Evolutionary conservation across 2,113 vertebrate species (phyloP).

Genomic region (Copsychus sechellarum): DNA sequence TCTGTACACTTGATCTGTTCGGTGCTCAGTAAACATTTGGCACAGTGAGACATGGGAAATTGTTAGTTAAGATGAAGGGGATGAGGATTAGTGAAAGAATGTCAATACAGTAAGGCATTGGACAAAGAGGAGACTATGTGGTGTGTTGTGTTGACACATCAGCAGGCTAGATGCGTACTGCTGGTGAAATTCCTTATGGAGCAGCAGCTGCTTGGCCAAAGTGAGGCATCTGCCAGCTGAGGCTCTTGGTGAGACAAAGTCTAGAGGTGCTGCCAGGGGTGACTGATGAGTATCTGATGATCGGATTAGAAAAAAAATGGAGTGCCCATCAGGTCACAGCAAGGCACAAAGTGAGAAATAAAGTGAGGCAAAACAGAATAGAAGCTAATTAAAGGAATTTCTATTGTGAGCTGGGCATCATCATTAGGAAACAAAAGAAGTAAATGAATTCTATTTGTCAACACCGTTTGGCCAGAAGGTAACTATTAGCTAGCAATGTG

Average conservation of each 20-base stretch:
- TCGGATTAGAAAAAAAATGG: fast-evolving
- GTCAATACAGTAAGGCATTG: not conserved
- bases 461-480: not conserved
- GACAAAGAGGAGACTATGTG: not conserved
- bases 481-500: not conserved
- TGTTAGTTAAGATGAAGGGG: slow-evolving; percentile 9
- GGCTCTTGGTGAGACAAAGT: not conserved
- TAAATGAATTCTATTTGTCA: fast-evolving
- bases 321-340: not conserved
- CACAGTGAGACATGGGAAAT: not conserved
- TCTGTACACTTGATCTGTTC: not conserved
- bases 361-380: fast-evolving
- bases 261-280: fast-evolving
- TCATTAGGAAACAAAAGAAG: not conserved
- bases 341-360: not conserved
- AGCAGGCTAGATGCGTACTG: not conserved
- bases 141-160: not conserved
- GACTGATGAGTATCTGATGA: not conserved
- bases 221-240: not conserved
- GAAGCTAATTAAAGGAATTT: not conserved
- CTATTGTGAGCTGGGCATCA: not conserved
- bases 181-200: not conserved
- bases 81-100: slow-evolving; percentile 23
- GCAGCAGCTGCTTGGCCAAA: not conserved
- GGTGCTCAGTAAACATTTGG: not conserved